These are phyloP conservation scores for Xiphophorus couchianus DNA, from an alignment of 2,113 vertebrate species.

Conservation along the genomic window DNA sequence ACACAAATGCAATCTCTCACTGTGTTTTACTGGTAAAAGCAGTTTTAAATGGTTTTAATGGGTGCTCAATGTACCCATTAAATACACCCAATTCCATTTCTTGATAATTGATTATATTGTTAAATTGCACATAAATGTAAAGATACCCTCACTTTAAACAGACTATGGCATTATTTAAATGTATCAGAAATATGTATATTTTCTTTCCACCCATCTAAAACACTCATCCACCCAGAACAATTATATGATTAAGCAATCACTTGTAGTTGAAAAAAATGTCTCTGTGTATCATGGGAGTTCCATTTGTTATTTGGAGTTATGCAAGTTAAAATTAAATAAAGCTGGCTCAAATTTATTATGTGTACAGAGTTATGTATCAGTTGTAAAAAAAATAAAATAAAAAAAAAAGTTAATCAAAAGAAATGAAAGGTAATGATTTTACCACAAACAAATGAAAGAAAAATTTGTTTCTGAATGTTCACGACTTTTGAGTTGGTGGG, in stretches of 20 bases:
- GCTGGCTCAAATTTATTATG: background rate
- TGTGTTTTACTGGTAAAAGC: background rate
- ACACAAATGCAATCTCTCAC: constrained; percentile 17
- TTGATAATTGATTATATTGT: background rate
- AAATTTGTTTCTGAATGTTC: background rate
- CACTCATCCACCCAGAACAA: background rate
- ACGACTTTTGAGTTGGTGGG: background rate
- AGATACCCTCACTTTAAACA: background rate
- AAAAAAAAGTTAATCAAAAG: background rate
- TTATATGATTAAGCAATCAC: background rate
- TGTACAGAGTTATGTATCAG: background rate
- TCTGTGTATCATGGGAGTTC: background rate
- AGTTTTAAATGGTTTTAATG: background rate
- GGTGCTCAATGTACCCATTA: background rate
- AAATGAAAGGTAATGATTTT: background rate
- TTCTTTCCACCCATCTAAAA: background rate
- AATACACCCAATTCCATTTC: background rate
- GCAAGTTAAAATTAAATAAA: background rate
- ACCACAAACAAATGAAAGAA: background rate
- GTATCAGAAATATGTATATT: background rate
- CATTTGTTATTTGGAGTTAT: background rate
- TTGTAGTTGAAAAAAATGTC: background rate
- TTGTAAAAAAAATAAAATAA: background rate
- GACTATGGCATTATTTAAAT: background rate
- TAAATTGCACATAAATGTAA: background rate